Conservation (phyloP, 2,888 invertebrate species). For the Dilophus febrilis region DNA sequence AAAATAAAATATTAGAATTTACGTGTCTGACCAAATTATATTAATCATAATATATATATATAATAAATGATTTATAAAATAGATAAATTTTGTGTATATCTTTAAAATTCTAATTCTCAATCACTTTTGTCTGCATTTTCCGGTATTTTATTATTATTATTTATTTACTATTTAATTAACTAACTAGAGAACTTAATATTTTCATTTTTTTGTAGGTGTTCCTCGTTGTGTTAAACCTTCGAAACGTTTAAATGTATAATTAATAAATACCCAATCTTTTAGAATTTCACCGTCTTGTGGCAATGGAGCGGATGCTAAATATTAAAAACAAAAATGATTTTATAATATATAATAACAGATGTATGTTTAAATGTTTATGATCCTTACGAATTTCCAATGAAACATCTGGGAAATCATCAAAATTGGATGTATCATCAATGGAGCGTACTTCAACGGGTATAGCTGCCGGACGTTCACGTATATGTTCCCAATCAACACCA, state of each 20-base stretch:
- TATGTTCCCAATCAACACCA: constrained; percentile 98
- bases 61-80: no score
- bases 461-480: constrained; percentile 93
- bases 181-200: background rate
- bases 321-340: background rate
- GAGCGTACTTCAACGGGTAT: constrained; percentile 95
- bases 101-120: no score
- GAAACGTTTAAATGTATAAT: constrained; percentile 99
- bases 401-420: constrained; percentile 99
- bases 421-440: constrained; percentile 99
- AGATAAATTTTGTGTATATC: no score
- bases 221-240: constrained; percentile 90
- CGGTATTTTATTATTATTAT: background rate
- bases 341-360: background rate
- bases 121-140: no score
- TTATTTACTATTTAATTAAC: background rate
- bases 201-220: constrained; percentile 59
- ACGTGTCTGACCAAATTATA: no score
- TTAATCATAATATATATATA: no score
- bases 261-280: constrained; percentile 99
- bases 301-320: constrained; percentile 67
- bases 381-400: constrained; percentile 94
- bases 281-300: constrained; percentile 83
- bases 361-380: background rate
- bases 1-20: no score